Evolutionary conservation across 2,888 invertebrate species (phyloP).

Genomic region (Chloroclysta siterata): DNA sequence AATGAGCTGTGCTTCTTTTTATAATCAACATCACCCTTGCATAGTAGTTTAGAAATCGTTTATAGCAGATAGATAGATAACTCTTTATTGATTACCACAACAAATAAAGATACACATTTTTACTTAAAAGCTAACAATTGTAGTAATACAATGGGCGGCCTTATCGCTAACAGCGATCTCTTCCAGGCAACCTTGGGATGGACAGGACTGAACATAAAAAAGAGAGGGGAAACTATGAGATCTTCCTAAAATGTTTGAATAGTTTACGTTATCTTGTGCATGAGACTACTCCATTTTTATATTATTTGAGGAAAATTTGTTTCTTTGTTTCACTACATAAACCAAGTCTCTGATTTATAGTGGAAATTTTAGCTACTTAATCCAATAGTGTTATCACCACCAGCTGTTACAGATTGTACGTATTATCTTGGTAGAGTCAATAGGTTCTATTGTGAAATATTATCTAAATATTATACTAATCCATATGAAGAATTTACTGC

Average conservation of each 20-base stretch:
- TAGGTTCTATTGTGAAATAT: constrained; percentile 61
- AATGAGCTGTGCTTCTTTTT: too few relatives aligned
- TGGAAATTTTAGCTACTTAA: constrained; percentile 65
- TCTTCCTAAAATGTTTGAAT: constrained; percentile 4
- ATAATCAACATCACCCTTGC: too few relatives aligned
- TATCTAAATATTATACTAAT: constrained; percentile 47
- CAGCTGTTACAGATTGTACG: constrained; percentile 57
- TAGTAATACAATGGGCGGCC: too few relatives aligned
- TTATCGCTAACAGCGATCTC: too few relatives aligned
- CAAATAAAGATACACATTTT: too few relatives aligned
- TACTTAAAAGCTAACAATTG: too few relatives aligned
- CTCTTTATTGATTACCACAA: too few relatives aligned
- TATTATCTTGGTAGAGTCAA: constrained; percentile 60
- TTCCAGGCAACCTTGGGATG: too few relatives aligned
- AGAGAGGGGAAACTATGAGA: too few relatives aligned
- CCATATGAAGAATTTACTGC: constrained; percentile 54
- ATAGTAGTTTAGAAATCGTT: too few relatives aligned
- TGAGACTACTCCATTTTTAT: not conserved
- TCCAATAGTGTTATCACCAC: constrained; percentile 56
- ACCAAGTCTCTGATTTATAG: constrained; percentile 55
- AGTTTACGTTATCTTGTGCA: constrained; percentile 4
- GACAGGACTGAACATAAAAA: too few relatives aligned
- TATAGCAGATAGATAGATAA: too few relatives aligned
- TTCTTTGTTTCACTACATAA: constrained; percentile 33
- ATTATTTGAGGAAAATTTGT: constrained; percentile 22